Conservation (phyloP, 2,797 vertebrate species). For the Eulemur coronatus region DNA sequence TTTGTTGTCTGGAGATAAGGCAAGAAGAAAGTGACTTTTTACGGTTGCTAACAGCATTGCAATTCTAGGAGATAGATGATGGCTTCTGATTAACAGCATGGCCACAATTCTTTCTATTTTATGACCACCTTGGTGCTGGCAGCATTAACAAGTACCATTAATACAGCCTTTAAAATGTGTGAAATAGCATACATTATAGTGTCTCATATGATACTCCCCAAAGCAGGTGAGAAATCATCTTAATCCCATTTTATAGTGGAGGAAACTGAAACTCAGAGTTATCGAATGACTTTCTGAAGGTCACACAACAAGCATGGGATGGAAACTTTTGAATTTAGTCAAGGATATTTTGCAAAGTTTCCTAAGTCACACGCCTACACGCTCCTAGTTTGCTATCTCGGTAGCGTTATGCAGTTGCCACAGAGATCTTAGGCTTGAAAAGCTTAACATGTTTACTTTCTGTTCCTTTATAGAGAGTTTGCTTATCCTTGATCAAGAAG, state of each 20-base stretch:
- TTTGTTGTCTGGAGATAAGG: not conserved
- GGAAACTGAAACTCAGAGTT: not conserved
- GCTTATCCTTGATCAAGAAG: not conserved
- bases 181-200: not conserved
- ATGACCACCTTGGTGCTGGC: not conserved
- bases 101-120: not conserved
- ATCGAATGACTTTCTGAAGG: not conserved
- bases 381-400: not conserved
- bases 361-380: not conserved
- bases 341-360: not conserved
- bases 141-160: not conserved
- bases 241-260: not conserved
- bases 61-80: not conserved
- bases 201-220: not conserved
- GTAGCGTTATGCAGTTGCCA: not conserved
- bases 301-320: not conserved
- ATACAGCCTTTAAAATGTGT: not conserved
- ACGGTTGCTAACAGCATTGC: not conserved
- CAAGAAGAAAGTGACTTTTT: not conserved
- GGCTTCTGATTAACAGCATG: not conserved
- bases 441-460: not conserved
- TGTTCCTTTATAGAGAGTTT: not conserved
- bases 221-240: not conserved
- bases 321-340: not conserved
- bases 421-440: not conserved